Evolutionary conservation across 2,888 invertebrate genomes (phyloP).

Genomic region (Andrena flavipes): DNA sequence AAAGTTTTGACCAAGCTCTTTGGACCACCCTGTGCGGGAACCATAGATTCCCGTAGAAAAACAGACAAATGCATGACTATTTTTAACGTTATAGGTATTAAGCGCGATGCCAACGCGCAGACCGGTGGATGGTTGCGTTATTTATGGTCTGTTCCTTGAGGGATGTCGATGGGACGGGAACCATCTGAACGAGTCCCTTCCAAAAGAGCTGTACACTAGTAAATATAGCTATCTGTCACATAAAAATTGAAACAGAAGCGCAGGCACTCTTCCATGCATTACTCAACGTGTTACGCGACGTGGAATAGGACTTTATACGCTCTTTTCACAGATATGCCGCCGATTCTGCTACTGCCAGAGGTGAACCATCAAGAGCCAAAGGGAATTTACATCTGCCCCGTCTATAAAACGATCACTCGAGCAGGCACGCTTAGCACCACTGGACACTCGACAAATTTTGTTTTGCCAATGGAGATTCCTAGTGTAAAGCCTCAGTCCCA

Average conservation of each 20-base stretch:
- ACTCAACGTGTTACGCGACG: background rate
- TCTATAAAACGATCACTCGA: slow-evolving; percentile 88
- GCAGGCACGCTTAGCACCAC: slow-evolving; percentile 89
- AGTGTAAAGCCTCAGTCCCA: slow-evolving; percentile 86
- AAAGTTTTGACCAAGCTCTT: no score
- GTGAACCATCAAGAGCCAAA: slow-evolving; percentile 86
- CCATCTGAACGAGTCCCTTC: slow-evolving; percentile 87
- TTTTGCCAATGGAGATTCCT: slow-evolving; percentile 88
- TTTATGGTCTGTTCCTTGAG: slow-evolving; percentile 90
- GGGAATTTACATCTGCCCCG: slow-evolving; percentile 87
- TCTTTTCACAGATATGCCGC: slow-evolving; percentile 88
- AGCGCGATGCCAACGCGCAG: slow-evolving; percentile 84
- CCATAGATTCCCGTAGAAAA: background rate
- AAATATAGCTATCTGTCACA: slow-evolving; percentile 12
- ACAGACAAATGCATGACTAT: background rate
- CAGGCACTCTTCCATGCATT: background rate
- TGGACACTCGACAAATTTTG: slow-evolving; percentile 90
- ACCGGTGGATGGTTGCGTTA: slow-evolving; percentile 88
- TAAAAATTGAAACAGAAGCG: background rate
- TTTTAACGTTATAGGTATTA: slow-evolving; percentile 82
- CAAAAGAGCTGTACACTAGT: slow-evolving; percentile 91
- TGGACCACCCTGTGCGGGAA: no score
- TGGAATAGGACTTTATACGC: background rate
- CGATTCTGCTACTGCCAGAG: slow-evolving; percentile 90
- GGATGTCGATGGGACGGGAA: slow-evolving; percentile 91